phyloP scores from a whole-genome alignment of 1,140 invertebrate species.

The Aporrectodea caliginosa region DNA sequence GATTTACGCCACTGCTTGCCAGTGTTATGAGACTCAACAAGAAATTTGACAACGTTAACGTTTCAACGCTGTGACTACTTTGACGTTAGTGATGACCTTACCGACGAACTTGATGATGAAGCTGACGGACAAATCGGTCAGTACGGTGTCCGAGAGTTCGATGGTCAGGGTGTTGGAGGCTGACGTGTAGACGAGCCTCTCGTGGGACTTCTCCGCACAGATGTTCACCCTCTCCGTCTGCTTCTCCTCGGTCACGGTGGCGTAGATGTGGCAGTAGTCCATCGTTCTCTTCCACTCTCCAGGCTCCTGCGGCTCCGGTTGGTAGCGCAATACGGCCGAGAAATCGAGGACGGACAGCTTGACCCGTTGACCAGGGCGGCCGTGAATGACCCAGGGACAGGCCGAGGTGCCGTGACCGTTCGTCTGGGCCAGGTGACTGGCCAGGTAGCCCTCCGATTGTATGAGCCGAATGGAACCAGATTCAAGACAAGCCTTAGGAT shows the following conservation, averaged over 20 bases:
- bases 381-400: slow-evolving; percentile 29
- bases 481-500: background rate
- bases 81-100: too few relatives aligned
- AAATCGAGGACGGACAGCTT: slow-evolving; percentile 22
- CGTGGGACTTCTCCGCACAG: slow-evolving; percentile 9
- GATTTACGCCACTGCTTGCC: too few relatives aligned
- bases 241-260: background rate
- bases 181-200: slow-evolving; percentile 1
- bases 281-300: background rate
- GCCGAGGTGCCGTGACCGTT: slow-evolving; percentile 22
- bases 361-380: slow-evolving; percentile 27
- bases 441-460: slow-evolving; percentile 23
- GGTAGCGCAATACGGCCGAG: slow-evolving; percentile 11
- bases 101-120: slow-evolving; percentile 21
- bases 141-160: slow-evolving; percentile 1
- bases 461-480: background rate
- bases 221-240: background rate
- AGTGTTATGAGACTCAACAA: too few relatives aligned
- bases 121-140: slow-evolving; percentile 3
- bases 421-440: slow-evolving; percentile 17
- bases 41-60: too few relatives aligned
- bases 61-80: too few relatives aligned
- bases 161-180: background rate
- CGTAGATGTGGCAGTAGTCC: slow-evolving; percentile 22
- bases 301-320: background rate